Evolutionary conservation across 2,797 vertebrate species (phyloP).

Genomic region (Sebastes hubbsi): DNA sequence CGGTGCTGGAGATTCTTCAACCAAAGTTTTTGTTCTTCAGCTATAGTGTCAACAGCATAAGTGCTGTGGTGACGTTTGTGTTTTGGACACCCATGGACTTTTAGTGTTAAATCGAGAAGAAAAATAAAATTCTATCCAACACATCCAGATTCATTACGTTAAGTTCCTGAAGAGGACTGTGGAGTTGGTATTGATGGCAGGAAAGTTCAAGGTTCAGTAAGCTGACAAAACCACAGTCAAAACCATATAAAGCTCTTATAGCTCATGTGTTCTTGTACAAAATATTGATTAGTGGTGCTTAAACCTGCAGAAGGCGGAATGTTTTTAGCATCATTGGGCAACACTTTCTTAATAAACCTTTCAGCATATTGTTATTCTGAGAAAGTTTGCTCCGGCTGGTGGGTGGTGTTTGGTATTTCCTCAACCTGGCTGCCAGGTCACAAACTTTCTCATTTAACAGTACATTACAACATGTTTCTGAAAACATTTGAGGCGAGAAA

Average conservation of each 20-base stretch:
- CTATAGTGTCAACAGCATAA: background rate
- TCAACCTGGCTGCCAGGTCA: too few species aligned
- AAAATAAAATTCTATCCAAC: background rate
- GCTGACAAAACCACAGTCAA: background rate
- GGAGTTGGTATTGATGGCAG: background rate
- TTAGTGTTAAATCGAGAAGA: background rate
- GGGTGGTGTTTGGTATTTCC: too few species aligned
- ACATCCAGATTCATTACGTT: background rate
- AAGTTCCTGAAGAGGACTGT: background rate
- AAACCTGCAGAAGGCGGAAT: too few species aligned
- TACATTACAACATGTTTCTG: too few species aligned
- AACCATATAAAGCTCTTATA: background rate
- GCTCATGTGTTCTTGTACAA: background rate
- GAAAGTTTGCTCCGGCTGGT: too few species aligned
- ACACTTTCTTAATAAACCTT: too few species aligned
- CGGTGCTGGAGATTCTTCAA: background rate
- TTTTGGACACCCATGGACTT: background rate
- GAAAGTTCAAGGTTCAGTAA: background rate
- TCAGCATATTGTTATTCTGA: too few species aligned
- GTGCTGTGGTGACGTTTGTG: background rate
- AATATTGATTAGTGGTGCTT: background rate
- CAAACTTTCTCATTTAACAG: too few species aligned
- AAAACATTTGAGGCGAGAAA: too few species aligned
- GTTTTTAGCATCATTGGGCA: too few species aligned
- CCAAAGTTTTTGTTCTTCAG: constrained; percentile 7